These are phyloP conservation scores for zebrafish (Danio rerio) DNA, from an alignment of 2,113 vertebrate genomes.

Conservation along the genomic window GRCz12tu NC_133182.1:49167001-49167500, in stretches of 20 bases:
- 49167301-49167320: constrained; percentile 98
- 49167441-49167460: background rate
- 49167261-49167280: constrained; percentile 86
- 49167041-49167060: constrained; percentile 24
- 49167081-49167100: constrained; percentile 30
- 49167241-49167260: constrained; percentile 37
- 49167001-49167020: constrained; percentile 31
- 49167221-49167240: constrained; percentile 28
- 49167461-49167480: background rate
- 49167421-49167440: background rate
- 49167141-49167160: constrained; percentile 33
- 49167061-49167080: constrained; percentile 33
- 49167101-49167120: constrained; percentile 44
- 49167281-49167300: constrained; percentile 91
- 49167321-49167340: constrained; percentile 95
- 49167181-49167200: background rate
- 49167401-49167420: constrained; percentile 62
- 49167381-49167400: constrained; percentile 91
- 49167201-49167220: constrained; percentile 23
- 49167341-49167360: constrained; percentile 94
- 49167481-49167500: background rate
- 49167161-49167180: constrained; percentile 13
- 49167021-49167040: background rate
- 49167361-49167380: constrained; percentile 94
- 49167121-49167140: constrained; percentile 44